A percentile compares a stretch with the other conserved stretches of the same genome.
These are phyloP conservation scores for Blomia tropicalis DNA, from an alignment of 2,888 invertebrate species.

Conservation along the genomic window DNA sequence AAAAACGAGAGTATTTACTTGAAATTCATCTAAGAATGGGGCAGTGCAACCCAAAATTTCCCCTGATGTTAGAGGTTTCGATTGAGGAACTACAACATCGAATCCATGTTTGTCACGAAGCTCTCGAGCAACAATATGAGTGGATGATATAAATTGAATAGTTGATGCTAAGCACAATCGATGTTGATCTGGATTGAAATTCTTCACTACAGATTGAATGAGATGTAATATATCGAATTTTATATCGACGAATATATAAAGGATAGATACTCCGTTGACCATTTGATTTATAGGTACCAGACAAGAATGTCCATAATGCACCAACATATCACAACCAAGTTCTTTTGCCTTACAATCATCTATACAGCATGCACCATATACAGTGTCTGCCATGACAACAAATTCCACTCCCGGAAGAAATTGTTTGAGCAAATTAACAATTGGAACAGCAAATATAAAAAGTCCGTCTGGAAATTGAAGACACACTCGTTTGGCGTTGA, in stretches of 20 bases:
- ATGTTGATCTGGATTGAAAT: slow-evolving; percentile 41
- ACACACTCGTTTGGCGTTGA: slow-evolving; percentile 70
- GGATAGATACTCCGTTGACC: slow-evolving; percentile 58
- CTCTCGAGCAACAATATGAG: slow-evolving; percentile 61
- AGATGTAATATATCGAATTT: slow-evolving; percentile 86
- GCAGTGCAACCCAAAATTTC: slow-evolving; percentile 64
- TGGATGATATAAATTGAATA: slow-evolving; percentile 86
- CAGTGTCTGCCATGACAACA: slow-evolving; percentile 86
- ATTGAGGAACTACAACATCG: slow-evolving; percentile 50
- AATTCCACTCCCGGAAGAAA: slow-evolving; percentile 79
- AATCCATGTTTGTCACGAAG: slow-evolving; percentile 44
- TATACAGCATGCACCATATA: slow-evolving; percentile 96
- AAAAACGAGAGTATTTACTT: slow-evolving; percentile 63
- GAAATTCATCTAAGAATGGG: slow-evolving; percentile 34
- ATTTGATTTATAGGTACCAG: slow-evolving; percentile 73
- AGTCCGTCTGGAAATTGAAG: slow-evolving; percentile 93
- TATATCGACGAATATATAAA: slow-evolving; percentile 96
- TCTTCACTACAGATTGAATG: slow-evolving; percentile 60
- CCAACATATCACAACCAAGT: slow-evolving; percentile 68
- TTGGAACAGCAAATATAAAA: slow-evolving; percentile 73
- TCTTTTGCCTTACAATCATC: slow-evolving; percentile 88
- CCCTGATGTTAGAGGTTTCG: slow-evolving; percentile 86
- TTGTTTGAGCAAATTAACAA: slow-evolving; percentile 74
- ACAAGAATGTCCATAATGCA: slow-evolving; percentile 98
- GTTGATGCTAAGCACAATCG: slow-evolving; percentile 74